Base-by-base conservation (phyloP, 2,797 vertebrate genomes). In the Lateolabrax maculatus region DNA sequence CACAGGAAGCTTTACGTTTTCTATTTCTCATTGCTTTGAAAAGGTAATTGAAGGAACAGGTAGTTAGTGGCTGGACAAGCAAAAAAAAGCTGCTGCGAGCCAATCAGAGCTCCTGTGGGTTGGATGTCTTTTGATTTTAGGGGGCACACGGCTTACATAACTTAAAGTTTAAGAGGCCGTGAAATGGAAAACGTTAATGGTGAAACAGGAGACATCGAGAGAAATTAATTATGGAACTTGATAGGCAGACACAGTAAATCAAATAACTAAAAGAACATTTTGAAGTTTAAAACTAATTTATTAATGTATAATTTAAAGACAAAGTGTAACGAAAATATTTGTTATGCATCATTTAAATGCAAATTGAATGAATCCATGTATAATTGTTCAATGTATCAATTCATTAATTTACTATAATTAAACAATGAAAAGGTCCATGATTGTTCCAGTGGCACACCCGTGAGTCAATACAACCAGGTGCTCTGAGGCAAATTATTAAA, bases 381-480 rank as follows among this genome's bases (percentile, higher is more conserved):
- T 60, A 31, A 29, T 36, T 60, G 9, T 51, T 27, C 39, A 39
- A 9, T 48, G 8, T 3, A 43, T 34, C 13, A 5, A 13, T 37
- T 29, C 18, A 34, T 44, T 19, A 18, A 18, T 10, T 39, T 9
- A 63, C 49, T 9, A 4, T 29, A 29, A 46, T 37, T 25, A 13
- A 46, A 43, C 23, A 31, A n/a, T 36, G 7, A 53, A 58, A 43
- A 43, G 9, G 37, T 37, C 46, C 10, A 15, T 10, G n/a, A 27
- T 60, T 56, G 11, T 53, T 67, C 62, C 27, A 48, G 43, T 18
- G 53, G 31, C 25, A 34, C 21, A 36, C 7, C 48, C 16, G 8
- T 23, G 27, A 34, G 2, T 75, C 23, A 12, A 2, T 25, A 4
- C 68, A 55, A 18, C 51, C 80, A 80, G 65, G 74, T 72, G 72